Evolutionary conservation across 1,140 invertebrate genomes (phyloP).

Genomic region (Bombus turneri): DNA sequence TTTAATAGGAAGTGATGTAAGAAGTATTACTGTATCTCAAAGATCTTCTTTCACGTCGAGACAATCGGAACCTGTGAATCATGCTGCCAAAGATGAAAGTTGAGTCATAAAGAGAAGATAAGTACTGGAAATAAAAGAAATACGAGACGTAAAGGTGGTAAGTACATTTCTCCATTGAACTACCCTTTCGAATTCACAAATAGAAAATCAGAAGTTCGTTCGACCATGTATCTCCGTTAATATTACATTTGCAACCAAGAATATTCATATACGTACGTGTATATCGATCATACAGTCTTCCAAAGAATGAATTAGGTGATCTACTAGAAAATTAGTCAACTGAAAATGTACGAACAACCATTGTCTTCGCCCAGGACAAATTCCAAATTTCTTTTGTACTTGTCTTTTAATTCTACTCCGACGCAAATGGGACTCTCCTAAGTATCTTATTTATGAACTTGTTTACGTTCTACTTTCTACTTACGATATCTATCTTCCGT

Average conservation of each 20-base stretch:
- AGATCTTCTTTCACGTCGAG: background rate
- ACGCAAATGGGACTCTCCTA: background rate
- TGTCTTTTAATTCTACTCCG: background rate
- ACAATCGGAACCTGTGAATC: background rate
- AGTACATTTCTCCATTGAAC: background rate
- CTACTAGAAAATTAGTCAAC: background rate
- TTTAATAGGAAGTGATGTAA: conserved; percentile 1
- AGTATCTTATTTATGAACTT: background rate
- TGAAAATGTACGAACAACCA: background rate
- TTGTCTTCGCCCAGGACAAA: too few relatives aligned
- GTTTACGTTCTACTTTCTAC: conserved; percentile 23
- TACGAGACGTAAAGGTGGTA: background rate
- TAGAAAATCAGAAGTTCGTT: too few relatives aligned
- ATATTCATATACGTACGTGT: background rate
- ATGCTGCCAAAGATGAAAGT: background rate
- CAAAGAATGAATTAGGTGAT: background rate
- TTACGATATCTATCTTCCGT: background rate
- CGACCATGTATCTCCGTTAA: too few relatives aligned
- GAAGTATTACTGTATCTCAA: background rate
- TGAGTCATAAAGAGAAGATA: background rate
- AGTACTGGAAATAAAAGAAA: background rate
- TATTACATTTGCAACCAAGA: background rate
- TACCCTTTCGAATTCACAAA: too few relatives aligned
- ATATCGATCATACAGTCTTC: background rate
- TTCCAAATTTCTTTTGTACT: background rate